Conservation (phyloP, 2,113 vertebrate species). For the Pelusios castaneus region DNA sequence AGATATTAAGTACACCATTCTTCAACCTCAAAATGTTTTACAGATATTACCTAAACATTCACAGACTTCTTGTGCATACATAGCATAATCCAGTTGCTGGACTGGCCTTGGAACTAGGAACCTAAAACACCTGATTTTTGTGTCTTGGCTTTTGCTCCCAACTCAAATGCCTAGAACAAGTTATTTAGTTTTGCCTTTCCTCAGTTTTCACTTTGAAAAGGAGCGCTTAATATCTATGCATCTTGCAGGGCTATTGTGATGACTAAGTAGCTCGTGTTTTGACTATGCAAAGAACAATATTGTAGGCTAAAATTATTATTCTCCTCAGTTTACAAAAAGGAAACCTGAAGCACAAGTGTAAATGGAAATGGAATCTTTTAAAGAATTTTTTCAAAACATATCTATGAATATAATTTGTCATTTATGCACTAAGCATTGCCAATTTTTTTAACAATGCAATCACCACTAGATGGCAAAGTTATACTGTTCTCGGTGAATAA, state of each 20-base stretch:
- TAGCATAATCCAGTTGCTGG: background rate
- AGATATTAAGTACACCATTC: background rate
- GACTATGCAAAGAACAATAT: background rate
- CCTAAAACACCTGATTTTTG: background rate
- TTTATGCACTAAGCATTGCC: background rate
- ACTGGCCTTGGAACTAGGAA: background rate
- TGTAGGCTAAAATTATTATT: background rate
- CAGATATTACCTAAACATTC: background rate
- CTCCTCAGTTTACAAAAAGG: background rate
- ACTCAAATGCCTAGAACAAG: background rate
- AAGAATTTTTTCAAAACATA: background rate
- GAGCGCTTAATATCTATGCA: background rate
- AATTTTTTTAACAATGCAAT: background rate
- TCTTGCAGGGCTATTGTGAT: background rate
- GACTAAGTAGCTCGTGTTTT: fast-evolving
- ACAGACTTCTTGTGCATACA: background rate
- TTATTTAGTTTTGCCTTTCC: background rate
- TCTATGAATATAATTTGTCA: background rate
- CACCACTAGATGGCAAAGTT: slow-evolving; percentile 81
- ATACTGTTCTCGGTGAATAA: slow-evolving; percentile 45
- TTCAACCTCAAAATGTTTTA: background rate
- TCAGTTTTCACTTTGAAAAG: background rate
- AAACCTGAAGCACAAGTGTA: background rate
- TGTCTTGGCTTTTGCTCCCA: background rate
- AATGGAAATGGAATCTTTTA: background rate